Evolutionary conservation across 2,113 vertebrate species (phyloP).

Genomic region (Rhinogobius similis): DNA sequence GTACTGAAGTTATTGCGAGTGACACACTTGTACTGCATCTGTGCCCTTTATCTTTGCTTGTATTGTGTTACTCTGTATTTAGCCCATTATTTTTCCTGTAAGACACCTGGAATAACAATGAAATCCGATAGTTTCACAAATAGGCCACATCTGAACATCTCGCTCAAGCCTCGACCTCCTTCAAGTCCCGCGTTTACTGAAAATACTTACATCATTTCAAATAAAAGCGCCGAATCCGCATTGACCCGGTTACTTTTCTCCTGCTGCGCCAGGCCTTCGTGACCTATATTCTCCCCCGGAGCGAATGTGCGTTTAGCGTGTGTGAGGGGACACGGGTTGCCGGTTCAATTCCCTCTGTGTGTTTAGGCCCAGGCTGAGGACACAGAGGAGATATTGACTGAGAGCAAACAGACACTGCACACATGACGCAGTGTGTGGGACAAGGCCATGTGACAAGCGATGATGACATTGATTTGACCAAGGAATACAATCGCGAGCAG

Average conservation of each 20-base stretch:
- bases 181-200: neutral
- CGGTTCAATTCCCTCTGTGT: conserved; percentile 25
- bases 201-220: neutral
- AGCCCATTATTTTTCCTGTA: neutral
- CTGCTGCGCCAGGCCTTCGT: conserved; percentile 8
- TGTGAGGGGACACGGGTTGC: conserved; percentile 46
- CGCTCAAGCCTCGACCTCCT: neutral
- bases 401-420: conserved; percentile 51
- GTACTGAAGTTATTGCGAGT: neutral
- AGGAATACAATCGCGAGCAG: neutral
- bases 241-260: neutral
- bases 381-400: conserved; percentile 35
- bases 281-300: conserved; percentile 48
- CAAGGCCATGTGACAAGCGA: conserved; percentile 28
- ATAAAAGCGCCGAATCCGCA: neutral
- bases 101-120: neutral
- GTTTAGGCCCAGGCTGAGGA: conserved; percentile 20
- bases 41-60: neutral
- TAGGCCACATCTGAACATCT: neutral
- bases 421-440: conserved; percentile 29
- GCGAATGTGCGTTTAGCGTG: conserved; percentile 25
- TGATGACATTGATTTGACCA: neutral
- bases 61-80: neutral
- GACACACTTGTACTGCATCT: neutral
- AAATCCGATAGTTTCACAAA: neutral